phyloP scores from a whole-genome alignment of 2,113 vertebrate genomes.

The Glareola pratincola region DNA sequence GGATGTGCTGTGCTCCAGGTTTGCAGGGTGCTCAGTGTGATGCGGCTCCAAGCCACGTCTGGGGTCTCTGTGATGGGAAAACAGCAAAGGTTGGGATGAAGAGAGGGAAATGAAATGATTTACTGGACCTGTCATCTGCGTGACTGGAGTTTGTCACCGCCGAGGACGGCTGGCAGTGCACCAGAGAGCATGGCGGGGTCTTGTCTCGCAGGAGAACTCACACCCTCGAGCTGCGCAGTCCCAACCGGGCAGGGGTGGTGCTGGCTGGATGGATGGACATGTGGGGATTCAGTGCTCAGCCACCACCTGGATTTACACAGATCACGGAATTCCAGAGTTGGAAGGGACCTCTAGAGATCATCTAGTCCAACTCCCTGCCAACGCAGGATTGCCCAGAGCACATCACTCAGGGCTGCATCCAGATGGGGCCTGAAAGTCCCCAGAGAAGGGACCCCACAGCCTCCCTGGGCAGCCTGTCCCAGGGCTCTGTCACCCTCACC shows the following conservation, averaged over 20 bases:
- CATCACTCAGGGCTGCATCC: no score
- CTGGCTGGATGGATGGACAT: neutral
- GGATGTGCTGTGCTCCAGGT: neutral
- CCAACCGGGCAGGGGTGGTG: fast-evolving
- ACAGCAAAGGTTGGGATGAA: neutral
- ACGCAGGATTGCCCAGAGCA: no score
- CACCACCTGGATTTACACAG: neutral
- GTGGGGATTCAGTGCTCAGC: neutral
- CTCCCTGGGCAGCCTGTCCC: no score
- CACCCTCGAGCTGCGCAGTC: neutral
- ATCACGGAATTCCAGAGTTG: no score
- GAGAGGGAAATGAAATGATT: neutral
- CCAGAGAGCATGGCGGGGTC: neutral
- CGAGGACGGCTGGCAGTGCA: neutral
- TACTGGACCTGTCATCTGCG: neutral
- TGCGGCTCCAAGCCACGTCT: neutral
- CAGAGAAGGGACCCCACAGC: no score
- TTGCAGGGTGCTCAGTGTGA: fast-evolving
- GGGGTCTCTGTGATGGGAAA: neutral
- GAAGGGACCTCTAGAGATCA: no score
- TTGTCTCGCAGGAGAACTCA: neutral
- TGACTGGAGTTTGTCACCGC: neutral
- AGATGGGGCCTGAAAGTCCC: no score
- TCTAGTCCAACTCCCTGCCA: no score
- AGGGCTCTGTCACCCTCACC: no score